phyloP scores from a whole-genome alignment of 1,140 invertebrate species.

The Drosophila burlai region DNA sequence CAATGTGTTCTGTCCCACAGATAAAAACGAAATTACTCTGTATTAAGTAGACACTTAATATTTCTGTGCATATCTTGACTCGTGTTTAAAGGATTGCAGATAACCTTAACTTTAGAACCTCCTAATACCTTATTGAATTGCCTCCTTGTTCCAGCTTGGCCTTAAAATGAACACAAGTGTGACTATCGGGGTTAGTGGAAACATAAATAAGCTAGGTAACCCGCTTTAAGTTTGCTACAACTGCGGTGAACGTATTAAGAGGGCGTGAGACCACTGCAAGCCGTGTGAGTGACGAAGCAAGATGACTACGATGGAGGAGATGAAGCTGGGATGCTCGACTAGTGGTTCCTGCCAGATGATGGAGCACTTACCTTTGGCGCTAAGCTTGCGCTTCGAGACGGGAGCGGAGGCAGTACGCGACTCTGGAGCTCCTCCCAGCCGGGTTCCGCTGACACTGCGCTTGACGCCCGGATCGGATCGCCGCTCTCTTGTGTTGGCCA shows the following conservation, averaged over 20 bases:
- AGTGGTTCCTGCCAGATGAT: too few species aligned
- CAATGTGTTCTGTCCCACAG: not conserved
- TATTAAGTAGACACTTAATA: too few species aligned
- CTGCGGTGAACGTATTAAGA: not conserved
- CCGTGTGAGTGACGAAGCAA: conserved; percentile 31
- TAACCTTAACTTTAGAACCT: not conserved
- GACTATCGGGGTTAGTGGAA: not conserved
- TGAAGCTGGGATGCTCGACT: conserved; percentile 23
- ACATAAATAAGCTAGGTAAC: not conserved
- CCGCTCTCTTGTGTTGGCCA: conserved; percentile 65
- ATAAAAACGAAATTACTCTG: not conserved
- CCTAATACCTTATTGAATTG: not conserved
- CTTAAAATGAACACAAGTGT: not conserved
- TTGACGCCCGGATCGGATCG: conserved; percentile 64
- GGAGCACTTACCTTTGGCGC: conserved; percentile 59
- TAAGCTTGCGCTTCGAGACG: conserved; percentile 57
- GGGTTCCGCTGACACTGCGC: conserved; percentile 45
- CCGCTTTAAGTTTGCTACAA: not conserved
- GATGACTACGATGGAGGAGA: conserved; percentile 36
- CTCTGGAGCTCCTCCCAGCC: conserved; percentile 32
- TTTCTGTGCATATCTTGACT: not conserved
- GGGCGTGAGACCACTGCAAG: not conserved
- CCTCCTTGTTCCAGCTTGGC: not conserved
- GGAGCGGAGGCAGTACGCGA: conserved; percentile 3
- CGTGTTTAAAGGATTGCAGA: not conserved